A percentile compares a stretch with the other conserved stretches of the same genome.
Evolutionary conservation across 2,113 vertebrate genomes (phyloP).

Genomic region (Ornithorhynchus anatinus): DNA sequence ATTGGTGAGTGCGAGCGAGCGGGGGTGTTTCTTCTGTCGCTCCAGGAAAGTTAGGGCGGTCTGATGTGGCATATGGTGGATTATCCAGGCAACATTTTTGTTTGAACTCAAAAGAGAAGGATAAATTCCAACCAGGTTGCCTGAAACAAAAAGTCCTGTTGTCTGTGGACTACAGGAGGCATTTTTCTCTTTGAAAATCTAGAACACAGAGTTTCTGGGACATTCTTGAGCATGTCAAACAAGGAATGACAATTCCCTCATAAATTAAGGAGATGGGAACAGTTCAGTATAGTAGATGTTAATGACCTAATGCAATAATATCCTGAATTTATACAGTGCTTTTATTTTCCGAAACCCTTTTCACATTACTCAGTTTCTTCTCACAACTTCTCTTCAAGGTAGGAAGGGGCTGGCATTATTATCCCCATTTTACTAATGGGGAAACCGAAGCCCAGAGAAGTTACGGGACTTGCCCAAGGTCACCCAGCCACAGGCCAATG

Average conservation of each 20-base stretch:
- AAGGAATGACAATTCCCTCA: not conserved
- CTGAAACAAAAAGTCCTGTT: not conserved
- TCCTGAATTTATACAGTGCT: too few relatives aligned
- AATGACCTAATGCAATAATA: too few relatives aligned
- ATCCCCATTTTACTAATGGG: too few relatives aligned
- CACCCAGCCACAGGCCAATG: too few relatives aligned
- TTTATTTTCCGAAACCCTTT: too few relatives aligned
- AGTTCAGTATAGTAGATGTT: not conserved
- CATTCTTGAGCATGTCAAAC: not conserved
- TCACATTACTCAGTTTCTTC: too few relatives aligned
- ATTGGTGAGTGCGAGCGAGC: not conserved
- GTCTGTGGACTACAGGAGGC: accelerated
- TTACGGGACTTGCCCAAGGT: too few relatives aligned
- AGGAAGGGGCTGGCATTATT: too few relatives aligned
- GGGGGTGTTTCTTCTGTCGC: not conserved
- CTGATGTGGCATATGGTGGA: not conserved
- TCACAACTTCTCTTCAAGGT: too few relatives aligned
- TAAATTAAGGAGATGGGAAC: not conserved
- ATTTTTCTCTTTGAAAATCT: not conserved
- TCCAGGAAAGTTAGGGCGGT: slow-evolving; percentile 16
- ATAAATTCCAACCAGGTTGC: not conserved
- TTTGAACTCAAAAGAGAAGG: not conserved
- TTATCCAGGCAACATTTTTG: slow-evolving; percentile 3
- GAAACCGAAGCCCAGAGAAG: too few relatives aligned
- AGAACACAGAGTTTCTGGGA: accelerated